These are phyloP conservation scores for Petrocephalus microphthalmus DNA, from an alignment of 2,113 vertebrate genomes.

Conservation along the genomic window DNA sequence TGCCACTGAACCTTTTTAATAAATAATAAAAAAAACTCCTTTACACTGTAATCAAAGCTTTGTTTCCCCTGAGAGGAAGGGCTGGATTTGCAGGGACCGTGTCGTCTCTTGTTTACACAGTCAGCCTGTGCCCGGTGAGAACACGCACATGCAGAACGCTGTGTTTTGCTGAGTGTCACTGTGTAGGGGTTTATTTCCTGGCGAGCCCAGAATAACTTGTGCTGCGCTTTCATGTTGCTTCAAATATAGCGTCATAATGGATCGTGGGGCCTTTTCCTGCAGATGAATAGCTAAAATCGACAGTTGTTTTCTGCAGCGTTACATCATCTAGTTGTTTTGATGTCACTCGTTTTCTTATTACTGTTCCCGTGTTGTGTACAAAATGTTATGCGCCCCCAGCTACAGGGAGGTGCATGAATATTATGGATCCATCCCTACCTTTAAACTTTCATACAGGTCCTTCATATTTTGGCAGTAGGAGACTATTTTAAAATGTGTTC, in stretches of 20 bases:
- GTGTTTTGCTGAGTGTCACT: background rate
- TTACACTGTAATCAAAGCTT: background rate
- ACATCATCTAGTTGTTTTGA: background rate
- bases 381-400: background rate
- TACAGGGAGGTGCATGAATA: background rate
- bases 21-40: background rate
- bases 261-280: background rate
- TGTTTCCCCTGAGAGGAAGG: background rate
- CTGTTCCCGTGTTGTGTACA: background rate
- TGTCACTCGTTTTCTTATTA: background rate
- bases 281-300: conserved; percentile 6
- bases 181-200: background rate
- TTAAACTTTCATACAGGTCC: background rate
- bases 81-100: background rate
- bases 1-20: background rate
- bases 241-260: background rate
- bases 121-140: background rate
- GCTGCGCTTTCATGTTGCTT: background rate
- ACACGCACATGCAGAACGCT: background rate
- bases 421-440: background rate
- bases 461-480: background rate
- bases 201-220: background rate
- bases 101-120: background rate
- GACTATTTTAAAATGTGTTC: background rate
- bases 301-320: background rate